Conservation (phyloP, 2,113 vertebrate species). For the Scartelaos histophorus region DNA sequence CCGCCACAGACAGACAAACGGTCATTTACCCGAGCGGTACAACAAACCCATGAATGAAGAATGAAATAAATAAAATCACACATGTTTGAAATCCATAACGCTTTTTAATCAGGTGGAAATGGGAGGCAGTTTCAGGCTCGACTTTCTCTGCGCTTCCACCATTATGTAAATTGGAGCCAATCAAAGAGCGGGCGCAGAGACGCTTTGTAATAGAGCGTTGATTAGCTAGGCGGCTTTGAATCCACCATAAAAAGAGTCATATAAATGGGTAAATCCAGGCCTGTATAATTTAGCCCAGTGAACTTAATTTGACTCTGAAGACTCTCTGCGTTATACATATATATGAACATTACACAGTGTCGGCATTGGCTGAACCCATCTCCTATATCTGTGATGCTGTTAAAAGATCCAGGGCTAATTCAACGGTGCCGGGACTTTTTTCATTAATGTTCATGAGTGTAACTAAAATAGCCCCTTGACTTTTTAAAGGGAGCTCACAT, state of each 20-base stretch:
- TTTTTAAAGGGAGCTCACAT: constrained; percentile 3
- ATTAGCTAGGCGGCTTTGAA: constrained; percentile 72
- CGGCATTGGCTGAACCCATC: constrained; percentile 37
- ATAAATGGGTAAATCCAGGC: constrained; percentile 69
- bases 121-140: constrained; percentile 62
- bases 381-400: constrained; percentile 51
- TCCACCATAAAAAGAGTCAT: constrained; percentile 74
- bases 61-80: constrained; percentile 73
- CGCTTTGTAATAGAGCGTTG: constrained; percentile 71
- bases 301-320: constrained; percentile 72
- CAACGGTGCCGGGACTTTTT: constrained; percentile 25
- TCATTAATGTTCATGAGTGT: constrained; percentile 18
- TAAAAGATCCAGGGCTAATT: constrained; percentile 47
- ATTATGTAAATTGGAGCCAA: constrained; percentile 78
- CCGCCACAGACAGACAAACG: constrained; percentile 57
- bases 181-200: constrained; percentile 68
- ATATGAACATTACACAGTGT: constrained; percentile 47
- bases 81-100: constrained; percentile 72
- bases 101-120: constrained; percentile 67
- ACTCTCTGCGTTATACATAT: constrained; percentile 60
- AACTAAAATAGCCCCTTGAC: constrained; percentile 24
- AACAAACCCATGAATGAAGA: constrained; percentile 66
- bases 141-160: constrained; percentile 63
- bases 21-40: constrained; percentile 56
- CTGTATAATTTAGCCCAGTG: constrained; percentile 66